These are phyloP conservation scores for Agrotis exclamationis DNA, from an alignment of 2,888 invertebrate species.

Conservation along the genomic window DNA sequence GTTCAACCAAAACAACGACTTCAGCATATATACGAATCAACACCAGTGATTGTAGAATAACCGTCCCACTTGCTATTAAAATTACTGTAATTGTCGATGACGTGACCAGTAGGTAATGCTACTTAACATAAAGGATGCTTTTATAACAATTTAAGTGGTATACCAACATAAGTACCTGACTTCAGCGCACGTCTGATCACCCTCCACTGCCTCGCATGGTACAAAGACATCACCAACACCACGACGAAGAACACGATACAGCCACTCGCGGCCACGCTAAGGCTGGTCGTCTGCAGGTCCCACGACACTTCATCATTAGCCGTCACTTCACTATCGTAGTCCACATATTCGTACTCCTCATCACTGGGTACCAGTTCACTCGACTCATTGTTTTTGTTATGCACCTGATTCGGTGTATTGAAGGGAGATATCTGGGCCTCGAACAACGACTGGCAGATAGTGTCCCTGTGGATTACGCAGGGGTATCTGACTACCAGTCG, in stretches of 20 bases:
- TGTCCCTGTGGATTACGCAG: conserved; percentile 94
- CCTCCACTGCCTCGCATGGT: conserved; percentile 95
- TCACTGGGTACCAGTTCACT: conserved; percentile 79
- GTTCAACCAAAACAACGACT: no score
- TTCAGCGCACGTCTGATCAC: conserved; percentile 94
- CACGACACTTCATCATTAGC: conserved; percentile 88
- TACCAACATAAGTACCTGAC: conserved; percentile 92
- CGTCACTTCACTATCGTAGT: conserved; percentile 86
- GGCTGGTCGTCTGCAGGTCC: conserved; percentile 94
- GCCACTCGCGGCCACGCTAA: conserved; percentile 94
- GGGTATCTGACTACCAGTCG: conserved; percentile 93
- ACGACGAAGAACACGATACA: conserved; percentile 95
- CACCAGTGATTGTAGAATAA: conserved; percentile 12
- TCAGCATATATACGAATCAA: no score
- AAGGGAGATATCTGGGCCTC: conserved; percentile 92
- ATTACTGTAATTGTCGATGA: conserved; percentile 22
- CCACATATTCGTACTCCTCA: conserved; percentile 86
- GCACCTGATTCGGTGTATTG: conserved; percentile 76
- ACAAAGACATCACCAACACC: conserved; percentile 94
- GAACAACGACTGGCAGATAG: conserved; percentile 93
- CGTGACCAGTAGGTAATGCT: conserved; percentile 19
- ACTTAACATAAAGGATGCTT: background rate
- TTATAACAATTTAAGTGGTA: background rate
- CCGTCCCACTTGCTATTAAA: conserved; percentile 17
- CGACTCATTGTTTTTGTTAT: conserved; percentile 74